Base-by-base conservation (phyloP, 1,140 invertebrate species). In the Babylonia areolata region DNA sequence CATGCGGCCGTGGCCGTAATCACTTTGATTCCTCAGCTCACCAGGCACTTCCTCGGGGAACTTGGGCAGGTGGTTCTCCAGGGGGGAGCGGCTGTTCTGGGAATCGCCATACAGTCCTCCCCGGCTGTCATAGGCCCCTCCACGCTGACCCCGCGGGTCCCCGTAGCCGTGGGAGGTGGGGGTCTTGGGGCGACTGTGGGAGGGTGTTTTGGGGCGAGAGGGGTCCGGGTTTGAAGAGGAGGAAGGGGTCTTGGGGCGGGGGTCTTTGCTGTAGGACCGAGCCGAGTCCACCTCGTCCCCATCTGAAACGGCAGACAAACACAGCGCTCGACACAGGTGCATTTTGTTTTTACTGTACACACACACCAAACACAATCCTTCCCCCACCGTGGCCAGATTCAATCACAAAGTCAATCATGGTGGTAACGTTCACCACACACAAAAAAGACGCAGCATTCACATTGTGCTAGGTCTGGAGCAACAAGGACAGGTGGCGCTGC, bases 141-240 rank as follows among this genome's bases (percentile, higher is more conserved):
- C 85, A 1, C 85, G 87, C 84, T 86, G 88, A 23, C 81, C 71
- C 33, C 87, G 81, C 46, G 81, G 85, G 42, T 91, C 89, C 5
- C 82, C 88, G 75, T 87, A 78, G 42, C 85, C 86, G 79, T 89
- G 81, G 11, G 82, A 84, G n/a, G 91, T 93, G 42, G 92, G 92
- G 40, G 92, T 92, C 86, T 92, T 92, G n/a, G 90, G 91, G 58
- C 92, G 87, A 35, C 87, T 85, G 51, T 87, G 80, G 3, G 85
- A 84, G 77, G 91, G 91, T 37, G 91, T 92, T 88, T 93, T 92
- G 46, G 92, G 89, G 64, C 90, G 86, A 17, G 81, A 58, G 58
- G 87, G 87, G 54, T 80, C 87, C 54, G 64, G 85, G 3, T 23
- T 31, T 2, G 54, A 82, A 1, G 81, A 82, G 35, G 54, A 40